Evolutionary conservation across 2,888 invertebrate species (phyloP).

Genomic region (Eristalis pertinax): DNA sequence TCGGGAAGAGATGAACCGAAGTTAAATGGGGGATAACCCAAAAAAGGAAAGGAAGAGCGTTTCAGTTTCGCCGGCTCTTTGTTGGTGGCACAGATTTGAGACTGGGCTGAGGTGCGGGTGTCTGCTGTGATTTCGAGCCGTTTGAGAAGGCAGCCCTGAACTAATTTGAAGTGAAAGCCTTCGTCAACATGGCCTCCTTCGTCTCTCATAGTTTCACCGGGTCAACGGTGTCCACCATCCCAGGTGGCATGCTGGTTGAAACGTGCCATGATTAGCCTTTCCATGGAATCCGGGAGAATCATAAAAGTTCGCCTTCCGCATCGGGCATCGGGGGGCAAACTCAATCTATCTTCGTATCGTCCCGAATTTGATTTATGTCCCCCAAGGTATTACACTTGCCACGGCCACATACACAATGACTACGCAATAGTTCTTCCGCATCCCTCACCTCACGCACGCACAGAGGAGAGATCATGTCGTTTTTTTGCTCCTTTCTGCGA

Average conservation of each 20-base stretch:
- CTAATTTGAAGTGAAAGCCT: too few relatives aligned
- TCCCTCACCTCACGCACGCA: constrained; percentile 2
- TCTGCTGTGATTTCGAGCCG: background rate
- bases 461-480: constrained; percentile 1
- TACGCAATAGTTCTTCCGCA: constrained; percentile 28
- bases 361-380: constrained; percentile 66
- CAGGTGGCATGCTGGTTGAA: background rate
- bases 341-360: constrained; percentile 45
- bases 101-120: background rate
- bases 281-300: background rate
- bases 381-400: constrained; percentile 20
- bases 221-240: background rate
- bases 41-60: constrained; percentile 17
- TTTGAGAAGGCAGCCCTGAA: background rate
- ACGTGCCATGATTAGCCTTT: constrained; percentile 22
- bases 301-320: constrained; percentile 26
- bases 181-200: background rate
- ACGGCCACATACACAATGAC: background rate
- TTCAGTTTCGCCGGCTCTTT: constrained; percentile 30
- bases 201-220: too few relatives aligned
- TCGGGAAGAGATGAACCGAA: constrained; percentile 64
- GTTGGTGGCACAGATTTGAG: background rate
- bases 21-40: constrained; percentile 50
- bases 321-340: constrained; percentile 19
- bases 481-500: constrained; percentile 3